Evolutionary conservation across 2,888 invertebrate species (phyloP), one percentile per base, ranked within the genome.

Genomic region (Synanthedon andrenaeformis): DNA sequence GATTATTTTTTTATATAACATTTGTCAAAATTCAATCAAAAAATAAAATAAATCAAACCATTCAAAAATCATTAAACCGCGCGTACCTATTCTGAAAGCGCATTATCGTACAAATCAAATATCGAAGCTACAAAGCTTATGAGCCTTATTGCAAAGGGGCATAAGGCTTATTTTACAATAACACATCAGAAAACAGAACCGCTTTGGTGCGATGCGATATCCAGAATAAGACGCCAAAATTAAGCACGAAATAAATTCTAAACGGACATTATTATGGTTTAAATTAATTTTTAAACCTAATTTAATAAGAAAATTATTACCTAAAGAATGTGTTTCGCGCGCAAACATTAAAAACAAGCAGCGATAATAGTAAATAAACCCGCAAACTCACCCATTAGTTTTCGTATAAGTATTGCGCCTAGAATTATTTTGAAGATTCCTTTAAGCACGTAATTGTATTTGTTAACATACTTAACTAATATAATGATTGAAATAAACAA

Each of bases 201-300:
- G 57, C 59, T 61, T 54, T 59, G 61, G 63, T 57, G 56, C 65
- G 66, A 76, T 63, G 61, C 69, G 60, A 75, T 72, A 8, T 70
- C 55, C 69, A 75, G 82, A 84, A 80, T 84, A 82, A 60, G 62
- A 60, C 68, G 62, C 60, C 56, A 17, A 53, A 62, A 70, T 79
- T 76, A 76, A 74, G 64, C 59, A 56, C 61, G 60, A 55, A 60
- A 63, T 63, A 59, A 69, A 66, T 69, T 53, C 45, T 56, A 42
- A 54, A 55, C 53, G 41, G 13, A 23, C 23, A 48, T 17, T n/a
- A 65, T 64, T 60, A 54, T 60, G 62, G 10, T 19, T 17, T 23
- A 5, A 13, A 35, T 28, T 12, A 2, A 42, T 48, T 48, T 11
- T 11, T 10, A 55, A 13, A 19, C 41, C 48, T n/a, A 14, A 3